Conservation (phyloP, 1,140 invertebrate species). For the Pseudomyrmex flavicornis region DNA sequence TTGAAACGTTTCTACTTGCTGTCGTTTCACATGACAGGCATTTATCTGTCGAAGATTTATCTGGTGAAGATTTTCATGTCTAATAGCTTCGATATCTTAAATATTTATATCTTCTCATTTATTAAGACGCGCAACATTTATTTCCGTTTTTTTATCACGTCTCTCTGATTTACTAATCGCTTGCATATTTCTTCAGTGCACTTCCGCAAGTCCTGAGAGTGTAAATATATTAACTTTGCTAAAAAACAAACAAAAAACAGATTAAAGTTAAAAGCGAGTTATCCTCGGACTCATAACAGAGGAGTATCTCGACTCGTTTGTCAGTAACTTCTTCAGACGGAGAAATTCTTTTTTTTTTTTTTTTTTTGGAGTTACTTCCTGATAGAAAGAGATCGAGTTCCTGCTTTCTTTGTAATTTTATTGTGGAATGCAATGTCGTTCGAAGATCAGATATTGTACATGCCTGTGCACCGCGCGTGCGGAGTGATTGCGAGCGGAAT, state of each 20-base stretch:
- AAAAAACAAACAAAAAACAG: neutral
- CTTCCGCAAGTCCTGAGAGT: neutral
- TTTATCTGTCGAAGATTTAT: conserved; percentile 10
- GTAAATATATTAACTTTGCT: conserved; percentile 10
- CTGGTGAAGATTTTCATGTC: neutral
- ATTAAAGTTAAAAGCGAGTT: conserved; percentile 31
- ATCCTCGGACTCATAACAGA: conserved; percentile 9
- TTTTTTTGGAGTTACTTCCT: conserved; percentile 18
- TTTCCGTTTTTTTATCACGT: neutral
- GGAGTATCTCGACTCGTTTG: neutral
- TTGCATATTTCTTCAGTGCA: too few relatives aligned
- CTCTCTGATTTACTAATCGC: neutral
- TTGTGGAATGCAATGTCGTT: conserved; percentile 16
- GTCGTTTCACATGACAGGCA: neutral
- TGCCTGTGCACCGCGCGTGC: conserved; percentile 31
- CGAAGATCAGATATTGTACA: conserved; percentile 28
- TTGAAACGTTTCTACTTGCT: conserved; percentile 33
- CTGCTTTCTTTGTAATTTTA: conserved; percentile 53
- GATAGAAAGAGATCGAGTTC: conserved; percentile 32
- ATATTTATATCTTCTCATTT: neutral
- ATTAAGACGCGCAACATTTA: neutral
- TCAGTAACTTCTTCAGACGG: conserved; percentile 17
- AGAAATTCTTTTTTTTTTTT: conserved; percentile 14
- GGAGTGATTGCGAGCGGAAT: conserved; percentile 12
- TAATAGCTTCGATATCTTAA: neutral